Evolutionary conservation across 1,140 invertebrate species (phyloP), one percentile per base, ranked within the genome.

Genomic region (Chironomus striatipennis): DNA sequence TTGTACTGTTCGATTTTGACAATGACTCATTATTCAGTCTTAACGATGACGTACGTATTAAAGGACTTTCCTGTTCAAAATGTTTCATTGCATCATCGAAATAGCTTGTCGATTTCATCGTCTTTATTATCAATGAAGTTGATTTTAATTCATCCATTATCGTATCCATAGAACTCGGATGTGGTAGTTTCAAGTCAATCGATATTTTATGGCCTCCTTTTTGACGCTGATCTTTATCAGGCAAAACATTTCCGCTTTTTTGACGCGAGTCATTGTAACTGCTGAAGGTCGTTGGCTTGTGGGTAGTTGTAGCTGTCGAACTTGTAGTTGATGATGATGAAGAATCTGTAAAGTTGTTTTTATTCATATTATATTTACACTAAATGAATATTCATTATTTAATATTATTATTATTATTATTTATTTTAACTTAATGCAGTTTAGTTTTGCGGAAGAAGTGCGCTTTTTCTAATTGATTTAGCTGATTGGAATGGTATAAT

Each of bases 51-150:
- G 65, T 70, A 18, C 65, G n/a, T 18, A 70, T 70, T 10, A 70
- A 18, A 20, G 65, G 65, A 20, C 65, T 70, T 12, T 70, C 65
- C 18, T 70, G 65, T 12, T 70, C 21, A 6, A 82, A 74, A 21
- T 80, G 78, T 17, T 79, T 78, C 81, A 81, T 81, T 73, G 81
- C 80, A 74, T 81, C 81, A 78, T 82, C 81, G 77, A 81, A 82
- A 77, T 80, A 78, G 65, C 75, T 82, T 21, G 80, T 79, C 43
- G 81, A 81, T 10, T 80, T 79, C 79, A 82, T 80, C 4, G 81
- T 82, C 74, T 77, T 79, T 75, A 82, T 82, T 15, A 82, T 82
- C 18, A 82, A 75, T n/a, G 81, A 80, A 0, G 81, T 82, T 18
- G 81, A 82, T 74, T 82, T 82, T 20, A 82, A 73, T 15, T 80